Evolutionary conservation across 2,888 invertebrate genomes (phyloP).

Genomic region (Oxystoma pomonae): DNA sequence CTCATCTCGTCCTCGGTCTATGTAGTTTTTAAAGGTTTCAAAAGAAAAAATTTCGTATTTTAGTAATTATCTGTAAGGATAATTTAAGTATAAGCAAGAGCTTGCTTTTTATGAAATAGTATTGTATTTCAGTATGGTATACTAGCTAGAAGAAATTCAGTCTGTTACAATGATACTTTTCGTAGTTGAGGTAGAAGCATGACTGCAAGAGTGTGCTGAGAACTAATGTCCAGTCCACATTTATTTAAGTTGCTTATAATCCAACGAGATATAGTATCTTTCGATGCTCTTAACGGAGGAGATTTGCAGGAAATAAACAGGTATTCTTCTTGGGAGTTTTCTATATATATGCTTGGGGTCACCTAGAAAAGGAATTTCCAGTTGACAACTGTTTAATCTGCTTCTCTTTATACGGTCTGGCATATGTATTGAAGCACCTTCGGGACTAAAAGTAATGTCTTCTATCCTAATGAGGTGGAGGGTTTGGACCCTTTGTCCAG

Average conservation of each 20-base stretch:
- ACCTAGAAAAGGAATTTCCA: not conserved
- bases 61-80: no score
- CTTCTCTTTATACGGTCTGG: conserved; percentile 6
- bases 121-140: no score
- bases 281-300: not conserved
- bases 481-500: conserved; percentile 13
- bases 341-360: not conserved
- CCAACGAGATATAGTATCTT: conserved; percentile 2
- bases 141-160: no score
- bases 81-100: no score
- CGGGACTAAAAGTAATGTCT: conserved; percentile 4
- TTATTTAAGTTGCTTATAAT: not conserved
- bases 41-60: no score
- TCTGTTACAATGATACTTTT: no score
- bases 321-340: not conserved
- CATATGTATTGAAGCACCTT: conserved; percentile 3
- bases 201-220: conserved; percentile 1
- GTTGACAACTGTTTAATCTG: not conserved
- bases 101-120: no score
- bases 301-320: not conserved
- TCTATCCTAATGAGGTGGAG: not conserved
- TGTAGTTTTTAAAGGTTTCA: no score
- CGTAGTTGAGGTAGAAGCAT: not conserved
- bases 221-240: conserved; percentile 2
- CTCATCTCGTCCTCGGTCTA: no score